phyloP scores from a whole-genome alignment of 2,888 invertebrate genomes.

The Steinernema hermaphroditum region DNA sequence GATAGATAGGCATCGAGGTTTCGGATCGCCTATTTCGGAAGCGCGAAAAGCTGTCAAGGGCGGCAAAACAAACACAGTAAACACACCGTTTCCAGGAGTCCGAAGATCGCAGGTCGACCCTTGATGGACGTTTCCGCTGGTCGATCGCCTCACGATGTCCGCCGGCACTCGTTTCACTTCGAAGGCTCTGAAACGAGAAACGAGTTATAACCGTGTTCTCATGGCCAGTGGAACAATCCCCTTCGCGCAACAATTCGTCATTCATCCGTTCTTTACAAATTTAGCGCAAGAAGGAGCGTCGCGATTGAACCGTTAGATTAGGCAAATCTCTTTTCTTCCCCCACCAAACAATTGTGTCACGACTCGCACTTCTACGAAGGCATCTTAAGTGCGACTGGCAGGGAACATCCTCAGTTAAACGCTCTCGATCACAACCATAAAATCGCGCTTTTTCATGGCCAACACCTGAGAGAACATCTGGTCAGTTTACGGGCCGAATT shows the following conservation, averaged over 20 bases:
- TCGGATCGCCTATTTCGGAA: constrained; percentile 7
- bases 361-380: neutral
- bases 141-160: constrained; percentile 39
- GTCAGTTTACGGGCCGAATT: constrained; percentile 11
- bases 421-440: neutral
- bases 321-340: constrained; percentile 24
- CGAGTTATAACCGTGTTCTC: no score
- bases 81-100: neutral
- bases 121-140: constrained; percentile 34
- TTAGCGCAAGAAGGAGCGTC: constrained; percentile 2
- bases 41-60: constrained; percentile 5
- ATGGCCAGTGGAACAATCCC: neutral
- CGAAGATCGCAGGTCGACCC: constrained; percentile 16
- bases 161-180: constrained; percentile 36
- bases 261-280: constrained; percentile 10
- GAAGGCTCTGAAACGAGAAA: constrained; percentile 35
- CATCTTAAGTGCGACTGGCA: constrained; percentile 20
- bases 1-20: constrained; percentile 19
- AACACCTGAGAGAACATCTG: constrained; percentile 18
- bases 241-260: neutral
- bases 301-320: constrained; percentile 31
- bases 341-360: constrained; percentile 23
- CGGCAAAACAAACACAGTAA: constrained; percentile 1
- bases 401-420: constrained; percentile 22
- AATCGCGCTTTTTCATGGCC: neutral